Base-by-base conservation (phyloP, 2,888 invertebrate species). In the Ophonus ardosiacus region DNA sequence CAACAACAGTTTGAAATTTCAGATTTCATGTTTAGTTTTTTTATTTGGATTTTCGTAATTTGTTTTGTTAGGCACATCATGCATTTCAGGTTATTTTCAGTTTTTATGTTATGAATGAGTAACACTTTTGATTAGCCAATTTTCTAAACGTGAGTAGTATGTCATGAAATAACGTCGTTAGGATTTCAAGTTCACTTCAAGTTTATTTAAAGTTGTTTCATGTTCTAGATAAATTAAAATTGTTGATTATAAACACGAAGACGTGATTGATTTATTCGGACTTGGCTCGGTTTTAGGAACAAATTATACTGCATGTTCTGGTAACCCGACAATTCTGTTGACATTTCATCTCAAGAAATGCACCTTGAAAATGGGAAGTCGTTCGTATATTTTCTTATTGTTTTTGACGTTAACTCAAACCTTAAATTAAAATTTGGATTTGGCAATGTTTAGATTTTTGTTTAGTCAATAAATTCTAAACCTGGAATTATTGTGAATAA, bases 151-250 rank as follows among this genome's bases (percentile, higher is more conserved):
- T 21, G 63, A 63, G 13, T 18, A 63, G 21, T 63, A 63, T 59
- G 59, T 68, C 68, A 68, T 68, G 38, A 38, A 68, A 68, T 68
- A 24, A 68, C 10, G 38, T 68, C 38, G 68, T 68, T 63, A 68
- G 68, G 0, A 13, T 38, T 68, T 68, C 68, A 68, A 68, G 68
- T 68, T 68, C 68, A 38, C 68, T 68, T 68, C n/a, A 68, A 68
- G 68, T 68, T 68, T 68, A 68, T 68, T 68, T 68, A 38, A 68
- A 68, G 68, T 68, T 68, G 68, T 68, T 68, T 68, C 68, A 68
- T 31, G 68, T 31, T 68, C 4, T 15, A 68, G 31, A 68, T 68
- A 68, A 68, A 68, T 68, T 68, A 68, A 38, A 68, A 68, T 68
- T 15, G 31, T 15, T 15, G 68, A 31, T 68, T 38, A 31, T 68